These are phyloP conservation scores for Apistogramma diplotaenia DNA, from an alignment of 2,113 vertebrate genomes.

Conservation along the genomic window DNA sequence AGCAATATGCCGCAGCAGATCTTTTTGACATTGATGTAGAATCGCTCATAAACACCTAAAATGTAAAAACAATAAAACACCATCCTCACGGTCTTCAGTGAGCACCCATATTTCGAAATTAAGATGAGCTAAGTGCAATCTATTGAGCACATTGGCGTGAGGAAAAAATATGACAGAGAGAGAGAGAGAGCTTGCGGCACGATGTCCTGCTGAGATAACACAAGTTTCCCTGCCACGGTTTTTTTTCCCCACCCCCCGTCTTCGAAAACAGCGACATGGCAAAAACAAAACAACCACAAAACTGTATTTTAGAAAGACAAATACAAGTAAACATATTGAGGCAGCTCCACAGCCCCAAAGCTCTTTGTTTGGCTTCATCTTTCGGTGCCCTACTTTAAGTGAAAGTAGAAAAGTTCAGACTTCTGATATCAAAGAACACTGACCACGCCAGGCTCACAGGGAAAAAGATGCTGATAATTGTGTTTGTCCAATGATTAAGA, in stretches of 20 bases:
- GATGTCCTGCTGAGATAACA: conserved; percentile 62
- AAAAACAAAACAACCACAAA: conserved; percentile 42
- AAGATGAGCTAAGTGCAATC: conserved; percentile 52
- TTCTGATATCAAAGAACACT: not conserved
- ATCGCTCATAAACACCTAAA: conserved; percentile 27
- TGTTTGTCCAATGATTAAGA: conserved; percentile 65
- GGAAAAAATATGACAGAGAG: conserved; percentile 37
- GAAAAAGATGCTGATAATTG: conserved; percentile 60
- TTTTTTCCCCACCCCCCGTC: not conserved
- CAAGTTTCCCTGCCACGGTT: conserved; percentile 47
- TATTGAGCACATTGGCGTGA: conserved; percentile 31
- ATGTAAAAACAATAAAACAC: conserved; percentile 39
- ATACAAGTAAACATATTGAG: conserved; percentile 23
- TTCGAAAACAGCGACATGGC: conserved; percentile 22
- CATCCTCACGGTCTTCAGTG: conserved; percentile 8
- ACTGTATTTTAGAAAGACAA: conserved; percentile 26
- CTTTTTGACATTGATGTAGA: conserved; percentile 27
- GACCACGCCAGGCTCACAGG: not conserved
- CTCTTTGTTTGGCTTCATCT: not conserved
- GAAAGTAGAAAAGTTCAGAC: conserved; percentile 11
- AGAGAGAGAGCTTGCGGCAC: conserved; percentile 13
- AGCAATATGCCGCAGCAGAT: conserved; percentile 15
- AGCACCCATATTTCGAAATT: conserved; percentile 35
- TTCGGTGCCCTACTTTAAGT: not conserved
- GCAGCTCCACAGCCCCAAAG: not conserved